phyloP scores from a whole-genome alignment of 2,113 vertebrate species.

The Malurus cyaneus region DNA sequence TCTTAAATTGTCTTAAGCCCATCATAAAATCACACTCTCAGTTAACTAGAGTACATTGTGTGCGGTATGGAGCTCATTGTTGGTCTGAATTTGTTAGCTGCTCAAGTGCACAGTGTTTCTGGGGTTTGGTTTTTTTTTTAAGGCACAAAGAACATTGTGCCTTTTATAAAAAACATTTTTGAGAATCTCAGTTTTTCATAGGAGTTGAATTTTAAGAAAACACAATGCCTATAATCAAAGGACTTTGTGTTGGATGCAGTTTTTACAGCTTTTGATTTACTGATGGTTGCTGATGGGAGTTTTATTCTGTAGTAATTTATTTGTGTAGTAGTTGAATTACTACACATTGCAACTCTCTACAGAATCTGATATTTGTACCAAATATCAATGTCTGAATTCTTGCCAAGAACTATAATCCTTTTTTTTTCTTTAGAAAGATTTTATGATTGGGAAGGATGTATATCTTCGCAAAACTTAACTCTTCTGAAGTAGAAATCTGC shows the following conservation, averaged over 20 bases:
- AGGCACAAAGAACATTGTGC: too few species aligned
- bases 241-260: not conserved
- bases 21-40: constrained; percentile 24
- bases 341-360: not conserved
- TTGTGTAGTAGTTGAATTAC: not conserved
- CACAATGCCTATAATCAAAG: not conserved
- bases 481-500: not conserved
- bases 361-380: not conserved
- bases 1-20: constrained; percentile 28
- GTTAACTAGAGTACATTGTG: constrained; percentile 12
- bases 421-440: not conserved
- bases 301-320: not conserved
- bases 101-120: not conserved
- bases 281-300: not conserved
- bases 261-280: not conserved
- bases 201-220: not conserved
- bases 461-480: not conserved
- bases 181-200: not conserved
- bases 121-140: not conserved
- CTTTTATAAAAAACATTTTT: constrained; percentile 14
- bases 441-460: not conserved
- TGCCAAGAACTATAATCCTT: not conserved
- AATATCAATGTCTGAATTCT: not conserved
- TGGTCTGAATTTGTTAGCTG: not conserved
- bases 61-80: not conserved